Percentiles rank a stretch among this genome's conserved stretches.
These are phyloP conservation scores for Oreamnos americanus DNA, from an alignment of 2,113 vertebrate species.

Conservation along the genomic window DNA sequence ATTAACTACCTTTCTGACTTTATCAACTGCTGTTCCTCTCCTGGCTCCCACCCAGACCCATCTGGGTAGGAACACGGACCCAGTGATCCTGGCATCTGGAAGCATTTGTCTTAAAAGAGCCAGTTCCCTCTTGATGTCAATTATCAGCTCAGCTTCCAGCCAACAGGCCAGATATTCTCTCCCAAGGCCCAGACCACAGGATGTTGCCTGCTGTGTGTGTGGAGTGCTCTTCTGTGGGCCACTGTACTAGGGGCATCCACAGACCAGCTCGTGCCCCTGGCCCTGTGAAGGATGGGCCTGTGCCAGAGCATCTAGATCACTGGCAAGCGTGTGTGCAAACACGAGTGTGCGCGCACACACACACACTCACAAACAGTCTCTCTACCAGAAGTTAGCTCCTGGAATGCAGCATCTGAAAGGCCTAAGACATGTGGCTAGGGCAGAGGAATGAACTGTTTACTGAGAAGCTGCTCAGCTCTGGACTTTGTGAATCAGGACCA, in stretches of 20 bases:
- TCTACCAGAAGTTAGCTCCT: not conserved
- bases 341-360: fast-evolving
- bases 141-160: conserved; percentile 50
- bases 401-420: not conserved
- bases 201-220: not conserved
- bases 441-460: not conserved
- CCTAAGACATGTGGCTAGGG: not conserved
- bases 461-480: not conserved
- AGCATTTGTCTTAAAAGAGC: conserved; percentile 73
- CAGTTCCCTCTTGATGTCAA: conserved; percentile 69
- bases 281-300: no score
- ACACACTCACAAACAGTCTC: not conserved
- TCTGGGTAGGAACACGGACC: conserved; percentile 71
- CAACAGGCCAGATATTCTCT: conserved; percentile 22
- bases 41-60: conserved; percentile 75
- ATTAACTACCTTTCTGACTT: conserved; percentile 73
- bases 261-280: not conserved
- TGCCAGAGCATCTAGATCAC: not conserved
- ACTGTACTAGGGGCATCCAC: not conserved
- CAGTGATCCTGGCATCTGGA: conserved; percentile 72
- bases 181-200: not conserved
- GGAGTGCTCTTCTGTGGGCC: not conserved
- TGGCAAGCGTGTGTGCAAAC: not conserved
- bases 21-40: conserved; percentile 74
- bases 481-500: fast-evolving